Conservation (phyloP, 2,113 vertebrate species). For the Phyllostomus hastatus region DNA sequence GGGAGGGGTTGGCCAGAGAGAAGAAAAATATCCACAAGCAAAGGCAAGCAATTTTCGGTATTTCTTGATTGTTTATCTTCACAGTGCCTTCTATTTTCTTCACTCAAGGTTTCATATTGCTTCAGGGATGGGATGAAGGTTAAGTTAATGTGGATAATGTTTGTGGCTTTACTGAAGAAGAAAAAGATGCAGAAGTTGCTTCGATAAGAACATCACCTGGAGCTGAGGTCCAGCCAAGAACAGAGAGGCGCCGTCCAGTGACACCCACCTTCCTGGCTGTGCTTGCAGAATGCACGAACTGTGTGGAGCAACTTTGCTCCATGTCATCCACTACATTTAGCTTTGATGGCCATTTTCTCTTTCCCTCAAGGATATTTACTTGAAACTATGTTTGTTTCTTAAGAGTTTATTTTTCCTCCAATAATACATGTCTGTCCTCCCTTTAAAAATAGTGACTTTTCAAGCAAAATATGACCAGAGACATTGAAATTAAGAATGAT, state of each 20-base stretch:
- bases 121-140: not conserved
- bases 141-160: not conserved
- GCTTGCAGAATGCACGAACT: not conserved
- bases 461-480: too few species aligned
- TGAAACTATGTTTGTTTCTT: not conserved
- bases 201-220: not conserved
- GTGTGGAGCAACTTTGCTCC: not conserved
- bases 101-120: not conserved
- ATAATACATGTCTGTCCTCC: not conserved
- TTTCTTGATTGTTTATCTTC: not conserved
- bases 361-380: not conserved
- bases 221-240: not conserved
- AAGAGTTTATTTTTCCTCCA: not conserved
- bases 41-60: not conserved
- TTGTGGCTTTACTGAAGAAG: not conserved
- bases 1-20: not conserved
- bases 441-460: constrained; percentile 11
- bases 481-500: too few species aligned
- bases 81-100: not conserved
- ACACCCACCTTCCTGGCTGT: not conserved
- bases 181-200: not conserved
- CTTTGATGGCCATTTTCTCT: not conserved
- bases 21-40: not conserved
- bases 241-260: not conserved
- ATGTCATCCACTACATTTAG: not conserved